Base-by-base conservation (phyloP, 35 echinoderm and acorn worm species). In the Ptychodera flava region DNA sequence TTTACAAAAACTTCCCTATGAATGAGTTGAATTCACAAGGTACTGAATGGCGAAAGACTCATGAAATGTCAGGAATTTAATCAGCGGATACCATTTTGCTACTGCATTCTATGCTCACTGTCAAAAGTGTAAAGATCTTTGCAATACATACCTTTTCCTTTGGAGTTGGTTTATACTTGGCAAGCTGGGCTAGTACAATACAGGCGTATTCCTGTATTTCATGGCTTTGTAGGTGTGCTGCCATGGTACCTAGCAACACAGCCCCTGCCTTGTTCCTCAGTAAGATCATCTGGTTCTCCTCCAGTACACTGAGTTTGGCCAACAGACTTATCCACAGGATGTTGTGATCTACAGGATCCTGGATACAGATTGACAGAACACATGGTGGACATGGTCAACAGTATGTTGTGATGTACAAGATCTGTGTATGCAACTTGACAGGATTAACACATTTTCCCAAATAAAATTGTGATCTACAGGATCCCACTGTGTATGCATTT, bases 181-280 rank as follows among this genome's bases (percentile, higher is more conserved):
- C 96, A 79, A 99, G 83, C 0, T 88, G 83, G 28, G 83, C 34
- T 31, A 99, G 90, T 16, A 93, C 88, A 6, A 77, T 45, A 85
- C 96, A 99, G 31, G 92, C 92, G 85, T 90, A 85, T 75, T 92
- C 86, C 76, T 99, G 96, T 15, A 99, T 94, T 28, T 92, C 84
- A 31, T 78, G 38, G 30, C 85, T 81, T 30, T 87, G 83, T 15
- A 85, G 37, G 79, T 99, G 93, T 28, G 91, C 96, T 1, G 92
- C 88, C 96, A 99, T 99, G 14, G 96, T 94, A 33, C 96, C 96
- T 77, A 99, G 85, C 32, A 99, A 82, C 1, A 92, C 92, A 30
- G 96, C 92, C 0, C 92, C 96, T 22, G 94, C 96, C 76, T 99
- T 99, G 79, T 92, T 38, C 33, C 94, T 83, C n/a, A 94, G 33